Conservation (phyloP, 2,888 invertebrate species). For the Tricholauxania praeusta region DNA sequence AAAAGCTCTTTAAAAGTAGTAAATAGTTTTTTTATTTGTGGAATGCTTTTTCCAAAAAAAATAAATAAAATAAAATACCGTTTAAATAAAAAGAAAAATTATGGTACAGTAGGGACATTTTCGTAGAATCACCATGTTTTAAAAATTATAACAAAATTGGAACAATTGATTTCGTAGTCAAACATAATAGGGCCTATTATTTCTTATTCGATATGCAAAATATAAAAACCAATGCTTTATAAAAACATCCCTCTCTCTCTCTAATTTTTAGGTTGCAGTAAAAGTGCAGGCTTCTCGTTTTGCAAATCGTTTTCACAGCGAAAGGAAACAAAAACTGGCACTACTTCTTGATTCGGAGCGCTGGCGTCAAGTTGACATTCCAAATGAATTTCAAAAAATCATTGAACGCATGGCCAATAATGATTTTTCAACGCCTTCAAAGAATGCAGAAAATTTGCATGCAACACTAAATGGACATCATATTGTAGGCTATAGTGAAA, state of each 20-base stretch:
- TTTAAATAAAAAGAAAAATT: no score
- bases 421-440: constrained; percentile 57
- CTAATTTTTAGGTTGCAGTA: constrained; percentile 72
- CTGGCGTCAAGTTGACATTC: constrained; percentile 95
- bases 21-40: no score
- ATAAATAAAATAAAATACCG: no score
- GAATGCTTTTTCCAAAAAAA: no score
- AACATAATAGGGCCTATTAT: no score
- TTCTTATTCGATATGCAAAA: no score
- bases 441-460: constrained; percentile 51
- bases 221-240: not conserved
- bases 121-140: no score
- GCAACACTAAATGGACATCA: constrained; percentile 60
- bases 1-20: not conserved
- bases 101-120: no score
- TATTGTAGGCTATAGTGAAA: constrained; percentile 10
- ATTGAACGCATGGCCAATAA: constrained; percentile 76
- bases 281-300: constrained; percentile 92
- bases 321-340: constrained; percentile 86
- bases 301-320: constrained; percentile 90
- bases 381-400: constrained; percentile 87
- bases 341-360: constrained; percentile 89
- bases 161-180: no score
- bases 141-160: no score
- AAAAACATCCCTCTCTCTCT: not conserved